Percentiles rank a stretch among this genome's conserved stretches.
phyloP scores from a whole-genome alignment of 2,113 vertebrate species.

The Ceyx melanurus region DNA sequence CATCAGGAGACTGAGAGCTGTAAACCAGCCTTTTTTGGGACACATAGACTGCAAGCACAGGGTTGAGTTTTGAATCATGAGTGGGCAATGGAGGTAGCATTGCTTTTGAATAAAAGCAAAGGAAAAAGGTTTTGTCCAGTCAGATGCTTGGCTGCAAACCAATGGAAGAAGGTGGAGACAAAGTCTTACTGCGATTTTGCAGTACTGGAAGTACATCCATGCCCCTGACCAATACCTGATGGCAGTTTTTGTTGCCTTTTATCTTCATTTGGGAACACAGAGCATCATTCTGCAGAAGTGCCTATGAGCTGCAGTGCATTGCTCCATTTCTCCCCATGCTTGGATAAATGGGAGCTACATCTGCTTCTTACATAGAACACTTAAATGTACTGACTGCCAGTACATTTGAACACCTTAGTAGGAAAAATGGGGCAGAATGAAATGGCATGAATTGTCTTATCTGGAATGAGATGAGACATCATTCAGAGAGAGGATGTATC shows the following conservation, averaged over 20 bases:
- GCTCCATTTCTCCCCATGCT: neutral
- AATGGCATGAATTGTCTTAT: neutral
- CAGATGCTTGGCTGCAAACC: neutral
- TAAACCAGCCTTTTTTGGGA: neutral
- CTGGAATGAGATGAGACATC: neutral
- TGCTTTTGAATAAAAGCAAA: neutral
- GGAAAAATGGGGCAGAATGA: neutral
- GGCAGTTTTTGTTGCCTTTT: neutral
- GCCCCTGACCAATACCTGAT: neutral
- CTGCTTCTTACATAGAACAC: neutral
- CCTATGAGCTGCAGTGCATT: accelerated
- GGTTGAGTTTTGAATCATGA: neutral
- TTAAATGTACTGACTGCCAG: neutral
- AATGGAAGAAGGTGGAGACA: neutral
- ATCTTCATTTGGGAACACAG: neutral
- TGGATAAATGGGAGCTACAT: neutral
- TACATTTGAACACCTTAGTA: neutral
- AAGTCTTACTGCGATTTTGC: neutral
- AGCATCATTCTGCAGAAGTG: neutral
- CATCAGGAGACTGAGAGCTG: neutral
- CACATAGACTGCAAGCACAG: neutral
- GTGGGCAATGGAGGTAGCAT: neutral
- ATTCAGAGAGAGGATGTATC: neutral
- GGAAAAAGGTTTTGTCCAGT: neutral
- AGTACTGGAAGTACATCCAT: neutral